These are phyloP conservation scores for Seira ritae DNA, from an alignment of 2,888 invertebrate genomes.

Conservation along the genomic window DNA sequence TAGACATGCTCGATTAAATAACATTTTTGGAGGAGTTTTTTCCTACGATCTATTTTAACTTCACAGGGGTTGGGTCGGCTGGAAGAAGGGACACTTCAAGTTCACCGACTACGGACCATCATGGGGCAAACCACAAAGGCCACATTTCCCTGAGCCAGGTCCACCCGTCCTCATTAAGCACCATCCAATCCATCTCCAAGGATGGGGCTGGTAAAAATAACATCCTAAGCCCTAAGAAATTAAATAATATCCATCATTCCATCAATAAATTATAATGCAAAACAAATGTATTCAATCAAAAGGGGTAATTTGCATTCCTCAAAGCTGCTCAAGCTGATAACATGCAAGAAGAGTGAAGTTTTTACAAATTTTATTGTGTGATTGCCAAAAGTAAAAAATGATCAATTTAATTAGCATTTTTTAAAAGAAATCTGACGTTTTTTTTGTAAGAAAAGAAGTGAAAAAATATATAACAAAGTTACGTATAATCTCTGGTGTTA, in stretches of 20 bases:
- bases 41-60: conserved; percentile 12
- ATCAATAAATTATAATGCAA: neutral
- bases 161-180: conserved; percentile 63
- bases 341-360: neutral
- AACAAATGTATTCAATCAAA: neutral
- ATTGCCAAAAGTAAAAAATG: neutral
- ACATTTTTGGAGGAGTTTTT: neutral
- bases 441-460: neutral
- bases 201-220: conserved; percentile 28
- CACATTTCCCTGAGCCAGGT: conserved; percentile 63
- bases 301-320: neutral
- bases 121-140: conserved; percentile 59
- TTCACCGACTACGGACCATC: conserved; percentile 56
- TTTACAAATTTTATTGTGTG: neutral
- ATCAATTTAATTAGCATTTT: too few relatives aligned
- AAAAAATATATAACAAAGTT: neutral
- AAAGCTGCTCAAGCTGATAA: too few relatives aligned
- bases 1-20: neutral
- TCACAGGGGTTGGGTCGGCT: conserved; percentile 54
- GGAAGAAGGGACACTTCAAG: conserved; percentile 54
- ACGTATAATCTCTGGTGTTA: neutral
- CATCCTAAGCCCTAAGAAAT: neutral
- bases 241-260: too few relatives aligned
- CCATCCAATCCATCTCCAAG: conserved; percentile 48
- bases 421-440: neutral